These are phyloP conservation scores for Smutsia gigantea DNA, from an alignment of 2,797 vertebrate genomes.

Conservation along the genomic window DNA sequence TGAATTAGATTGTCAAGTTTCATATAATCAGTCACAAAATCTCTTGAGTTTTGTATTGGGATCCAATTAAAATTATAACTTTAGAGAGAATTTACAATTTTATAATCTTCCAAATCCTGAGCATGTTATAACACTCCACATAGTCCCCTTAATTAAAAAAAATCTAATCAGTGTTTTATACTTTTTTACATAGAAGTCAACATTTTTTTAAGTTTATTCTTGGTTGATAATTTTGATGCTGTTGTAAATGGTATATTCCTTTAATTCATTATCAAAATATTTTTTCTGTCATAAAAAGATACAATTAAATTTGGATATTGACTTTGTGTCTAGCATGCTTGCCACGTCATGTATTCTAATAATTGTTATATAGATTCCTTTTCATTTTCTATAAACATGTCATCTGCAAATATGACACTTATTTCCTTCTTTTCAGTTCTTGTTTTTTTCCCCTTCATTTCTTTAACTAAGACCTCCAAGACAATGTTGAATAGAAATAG, in stretches of 20 bases:
- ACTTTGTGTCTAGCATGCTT: neutral
- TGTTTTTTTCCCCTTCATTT: neutral
- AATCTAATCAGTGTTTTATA: neutral
- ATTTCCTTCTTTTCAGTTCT: neutral
- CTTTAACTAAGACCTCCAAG: neutral
- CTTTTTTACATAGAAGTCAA: neutral
- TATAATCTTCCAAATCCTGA: neutral
- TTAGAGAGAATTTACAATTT: neutral
- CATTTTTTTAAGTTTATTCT: neutral
- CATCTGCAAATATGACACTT: neutral
- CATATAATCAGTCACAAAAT: neutral
- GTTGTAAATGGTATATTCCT: neutral
- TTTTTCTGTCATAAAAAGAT: neutral
- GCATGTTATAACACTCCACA: neutral
- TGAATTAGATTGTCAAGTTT: neutral
- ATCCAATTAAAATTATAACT: neutral
- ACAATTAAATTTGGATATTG: neutral
- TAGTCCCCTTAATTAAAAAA: neutral
- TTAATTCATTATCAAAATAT: neutral
- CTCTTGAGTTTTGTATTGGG: neutral
- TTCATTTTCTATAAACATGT: neutral
- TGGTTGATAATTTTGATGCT: neutral
- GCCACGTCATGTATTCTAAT: neutral
- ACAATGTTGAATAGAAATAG: neutral
- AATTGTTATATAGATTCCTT: neutral